Conservation (phyloP, 1,140 invertebrate species). For the Dufourea novaeangliae region DNA sequence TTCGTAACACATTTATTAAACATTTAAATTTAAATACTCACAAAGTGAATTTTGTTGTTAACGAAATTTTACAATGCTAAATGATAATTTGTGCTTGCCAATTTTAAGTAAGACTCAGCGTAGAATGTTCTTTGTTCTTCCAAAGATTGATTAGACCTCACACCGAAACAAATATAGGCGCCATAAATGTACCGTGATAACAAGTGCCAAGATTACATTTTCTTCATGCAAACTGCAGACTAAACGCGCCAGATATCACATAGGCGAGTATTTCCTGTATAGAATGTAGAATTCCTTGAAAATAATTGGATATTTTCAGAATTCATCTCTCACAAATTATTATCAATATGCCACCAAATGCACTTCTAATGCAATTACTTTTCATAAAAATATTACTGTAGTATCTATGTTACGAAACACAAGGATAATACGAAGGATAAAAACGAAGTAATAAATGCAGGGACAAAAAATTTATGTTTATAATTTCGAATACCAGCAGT, state of each 20-base stretch:
- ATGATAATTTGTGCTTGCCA: neutral
- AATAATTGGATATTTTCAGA: neutral
- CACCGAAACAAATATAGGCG: neutral
- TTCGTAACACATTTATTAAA: neutral
- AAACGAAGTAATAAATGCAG: no score
- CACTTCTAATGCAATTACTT: no score
- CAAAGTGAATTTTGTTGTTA: neutral
- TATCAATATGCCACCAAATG: no score
- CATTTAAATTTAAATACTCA: neutral
- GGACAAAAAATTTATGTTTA: no score
- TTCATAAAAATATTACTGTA: no score
- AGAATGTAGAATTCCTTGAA: neutral
- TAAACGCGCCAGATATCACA: slow-evolving; percentile 46
- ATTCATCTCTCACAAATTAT: neutral
- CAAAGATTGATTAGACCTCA: neutral
- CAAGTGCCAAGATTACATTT: slow-evolving; percentile 37
- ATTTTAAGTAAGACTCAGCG: neutral
- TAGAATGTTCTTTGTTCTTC: neutral
- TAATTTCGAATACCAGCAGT: no score
- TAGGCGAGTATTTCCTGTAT: neutral
- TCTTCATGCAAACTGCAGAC: neutral
- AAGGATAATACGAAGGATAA: no score
- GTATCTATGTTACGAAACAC: no score
- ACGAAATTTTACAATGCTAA: neutral
- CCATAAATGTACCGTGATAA: slow-evolving; percentile 52